Evolutionary conservation across 30 jellyfish, hydroid and myxozoan species (phyloP), one percentile per base, ranked within the genome.

Genomic region (Pelagia noctiluca): DNA sequence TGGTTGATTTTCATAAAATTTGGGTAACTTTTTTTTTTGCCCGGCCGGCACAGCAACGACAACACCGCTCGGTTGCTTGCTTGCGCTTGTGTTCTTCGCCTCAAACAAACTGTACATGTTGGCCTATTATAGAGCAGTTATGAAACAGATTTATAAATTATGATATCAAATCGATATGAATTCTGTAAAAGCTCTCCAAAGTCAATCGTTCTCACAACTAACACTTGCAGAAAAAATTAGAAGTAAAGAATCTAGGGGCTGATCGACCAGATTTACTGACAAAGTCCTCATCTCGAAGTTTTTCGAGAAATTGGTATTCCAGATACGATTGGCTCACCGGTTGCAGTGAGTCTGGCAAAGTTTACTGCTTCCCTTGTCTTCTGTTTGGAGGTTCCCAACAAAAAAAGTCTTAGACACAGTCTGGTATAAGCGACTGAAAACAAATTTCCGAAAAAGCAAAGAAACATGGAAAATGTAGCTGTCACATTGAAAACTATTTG

Each of bases 391-490:
- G 67, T 1, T 31, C 78, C 10, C 37, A 8, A n/a, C 37, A 79
- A 2, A 80, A 70, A 50, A 67, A 82, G 60, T 42, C 79, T 1
- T 82, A 87, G 93, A 82, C 79, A 29, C 42, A 49, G 38, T 11
- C 67, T 53, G 87, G 87, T 13, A 70, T 42, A 42, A 67, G 23
- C 22, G 93, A 82, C 62, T 82, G 86, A 79, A 82, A 66, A 63
- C 86, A 82, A 36, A 37, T 82, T 25, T 48, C 86, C 19, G 93
- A 67, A 33, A 82, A 70, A 69, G 93, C 70, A 36, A 82, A 70
- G 62, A 52, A 31, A 61, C 86, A 68, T 38, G 66, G 12, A 30
- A 69, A 35, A 49, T 49, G 68, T 35, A 46, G 50, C 23, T 11
- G 66, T 38, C 79, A 82, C 22, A 71, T 66, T 28, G 75, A 80